phyloP scores from a whole-genome alignment of 2,113 vertebrate genomes.

The Cyphomyrus discorhynchus region DNA sequence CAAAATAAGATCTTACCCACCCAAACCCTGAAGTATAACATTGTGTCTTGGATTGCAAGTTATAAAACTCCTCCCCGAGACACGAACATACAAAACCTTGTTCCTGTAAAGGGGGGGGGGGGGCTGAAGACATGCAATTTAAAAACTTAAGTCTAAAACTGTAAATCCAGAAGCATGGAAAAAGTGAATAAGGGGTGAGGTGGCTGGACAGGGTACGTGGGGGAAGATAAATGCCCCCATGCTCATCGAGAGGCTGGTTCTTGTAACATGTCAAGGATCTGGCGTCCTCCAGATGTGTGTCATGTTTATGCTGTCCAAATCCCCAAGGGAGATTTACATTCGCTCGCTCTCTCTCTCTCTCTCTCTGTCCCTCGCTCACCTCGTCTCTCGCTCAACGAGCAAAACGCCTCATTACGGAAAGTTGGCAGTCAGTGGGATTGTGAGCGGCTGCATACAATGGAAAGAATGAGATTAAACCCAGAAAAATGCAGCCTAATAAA shows the following conservation, averaged over 20 bases:
- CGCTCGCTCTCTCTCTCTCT: constrained; percentile 12
- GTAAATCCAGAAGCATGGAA: constrained; percentile 30
- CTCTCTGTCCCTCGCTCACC: not conserved
- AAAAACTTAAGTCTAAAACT: not conserved
- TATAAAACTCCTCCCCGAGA: not conserved
- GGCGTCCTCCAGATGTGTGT: constrained; percentile 47
- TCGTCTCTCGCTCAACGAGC: not conserved
- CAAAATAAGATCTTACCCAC: not conserved
- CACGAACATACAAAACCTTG: not conserved
- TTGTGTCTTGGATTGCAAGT: not conserved
- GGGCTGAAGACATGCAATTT: not conserved
- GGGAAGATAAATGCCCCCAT: constrained; percentile 29
- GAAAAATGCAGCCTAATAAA: constrained; percentile 38
- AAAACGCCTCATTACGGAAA: constrained; percentile 38
- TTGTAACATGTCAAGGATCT: constrained; percentile 44
- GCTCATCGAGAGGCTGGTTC: constrained; percentile 35
- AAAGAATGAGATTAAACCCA: constrained; percentile 45
- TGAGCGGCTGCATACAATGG: constrained; percentile 37
- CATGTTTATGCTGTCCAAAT: constrained; percentile 40
- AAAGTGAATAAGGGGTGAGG: constrained; percentile 34
- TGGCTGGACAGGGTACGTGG: constrained; percentile 8
- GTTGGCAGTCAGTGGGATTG: constrained; percentile 36
- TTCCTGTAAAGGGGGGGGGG: not conserved
- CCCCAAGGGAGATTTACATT: constrained; percentile 37
- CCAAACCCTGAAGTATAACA: not conserved